Evolutionary conservation across 2,888 invertebrate genomes (phyloP).

Genomic region (Brachyptera risi): DNA sequence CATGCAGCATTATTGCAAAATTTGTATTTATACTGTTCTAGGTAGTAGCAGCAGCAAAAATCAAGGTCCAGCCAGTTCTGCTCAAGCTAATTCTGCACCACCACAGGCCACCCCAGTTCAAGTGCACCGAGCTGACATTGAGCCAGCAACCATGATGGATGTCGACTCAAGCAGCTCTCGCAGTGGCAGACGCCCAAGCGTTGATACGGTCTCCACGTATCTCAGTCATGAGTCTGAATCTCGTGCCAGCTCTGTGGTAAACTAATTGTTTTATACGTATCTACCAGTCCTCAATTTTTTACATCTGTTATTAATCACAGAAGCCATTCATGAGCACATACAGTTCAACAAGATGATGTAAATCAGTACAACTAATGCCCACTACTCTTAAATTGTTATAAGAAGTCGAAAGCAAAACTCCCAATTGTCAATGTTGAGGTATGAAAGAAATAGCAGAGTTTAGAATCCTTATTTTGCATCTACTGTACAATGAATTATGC

Average conservation of each 20-base stretch:
- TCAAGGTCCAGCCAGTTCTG: neutral
- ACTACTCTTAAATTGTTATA: no score
- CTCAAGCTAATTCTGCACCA: neutral
- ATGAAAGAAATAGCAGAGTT: no score
- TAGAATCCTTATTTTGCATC: no score
- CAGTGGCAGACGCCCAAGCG: constrained; percentile 73
- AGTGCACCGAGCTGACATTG: neutral
- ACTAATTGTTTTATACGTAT: neutral
- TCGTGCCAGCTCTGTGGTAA: neutral
- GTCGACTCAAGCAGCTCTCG: constrained; percentile 69
- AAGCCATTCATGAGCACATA: no score
- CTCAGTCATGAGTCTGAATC: constrained; percentile 59
- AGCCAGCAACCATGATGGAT: constrained; percentile 49
- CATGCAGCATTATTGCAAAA: no score
- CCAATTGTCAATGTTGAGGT: no score
- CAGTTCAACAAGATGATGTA: no score
- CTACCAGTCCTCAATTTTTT: neutral
- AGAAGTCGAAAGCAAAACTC: no score
- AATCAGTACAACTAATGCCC: no score
- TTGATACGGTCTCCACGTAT: constrained; percentile 86
- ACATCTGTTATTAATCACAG: no score
- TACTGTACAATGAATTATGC: no score
- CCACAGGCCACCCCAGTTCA: neutral
- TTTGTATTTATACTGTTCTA: no score
- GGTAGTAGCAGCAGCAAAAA: constrained; percentile 20